Evolutionary conservation across 1,140 invertebrate species (phyloP), one percentile per base, ranked within the genome.

Genomic region (Adelges cooleyi): DNA sequence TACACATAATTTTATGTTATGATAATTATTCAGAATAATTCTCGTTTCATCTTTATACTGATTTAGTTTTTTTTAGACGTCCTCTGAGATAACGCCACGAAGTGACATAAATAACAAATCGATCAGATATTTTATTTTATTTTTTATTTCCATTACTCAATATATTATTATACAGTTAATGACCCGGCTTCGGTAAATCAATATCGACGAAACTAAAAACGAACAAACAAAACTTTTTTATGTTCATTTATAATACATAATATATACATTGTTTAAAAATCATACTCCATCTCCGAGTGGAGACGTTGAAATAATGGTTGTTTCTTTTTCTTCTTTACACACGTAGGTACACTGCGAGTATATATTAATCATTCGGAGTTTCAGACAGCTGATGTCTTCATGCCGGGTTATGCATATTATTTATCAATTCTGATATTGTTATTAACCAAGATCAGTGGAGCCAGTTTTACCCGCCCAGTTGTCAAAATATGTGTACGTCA

Each of bases 381-480:
- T 18, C 25, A 44, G 54, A 59, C 54, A 59, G 54, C 54, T 40
- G 54, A 59, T 44, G 54, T 59, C 54, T 59, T 59, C 54, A 59
- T 59, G 23, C 25, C 22, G 54, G 44, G 25, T 42, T 44, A 44
- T 59, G 40, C 54, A 59, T 59, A 59, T n/a, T n/a, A n/a, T 59
- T 59, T 59, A 59, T 59, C 54, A 59, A 59, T 44, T 59, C 44
- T 59, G 54, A 59, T 59, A 59, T 59, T 59, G 17, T 59, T 59
- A 59, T 59, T 59, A 59, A 59, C 23, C 17, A n/a, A 59, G 54
- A 59, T 59, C 54, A 11, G n/a, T 42, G 23, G 44, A 42, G 54
- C 52, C 52, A 38, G 54, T 42, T 13, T 42, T 42, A 44, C 23
- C 54, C 54, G 54, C 54, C 54, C 36, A 59, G 54, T 27, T 59